phyloP scores from a whole-genome alignment of 1,140 invertebrate species.

The Anastrepha obliqua region DNA sequence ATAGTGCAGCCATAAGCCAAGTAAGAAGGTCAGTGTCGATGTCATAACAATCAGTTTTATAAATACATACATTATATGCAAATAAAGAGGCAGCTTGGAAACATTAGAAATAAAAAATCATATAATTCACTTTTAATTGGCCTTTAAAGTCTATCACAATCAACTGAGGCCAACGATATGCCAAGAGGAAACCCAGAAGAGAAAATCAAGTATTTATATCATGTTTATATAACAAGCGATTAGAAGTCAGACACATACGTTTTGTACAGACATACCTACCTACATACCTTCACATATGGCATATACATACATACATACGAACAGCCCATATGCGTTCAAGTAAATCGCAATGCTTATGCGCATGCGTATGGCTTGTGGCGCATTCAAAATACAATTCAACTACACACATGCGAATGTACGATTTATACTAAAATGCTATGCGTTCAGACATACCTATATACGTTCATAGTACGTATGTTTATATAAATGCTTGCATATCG shows the following conservation, averaged over 20 bases:
- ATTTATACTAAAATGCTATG: background rate
- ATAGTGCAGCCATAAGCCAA: background rate
- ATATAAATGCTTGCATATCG: background rate
- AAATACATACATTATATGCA: background rate
- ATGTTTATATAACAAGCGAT: no score
- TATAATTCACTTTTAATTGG: constrained; percentile 25
- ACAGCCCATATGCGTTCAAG: background rate
- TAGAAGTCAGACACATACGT: no score
- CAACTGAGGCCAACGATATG: background rate
- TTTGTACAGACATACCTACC: no score
- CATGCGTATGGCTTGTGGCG: background rate
- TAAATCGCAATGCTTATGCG: background rate
- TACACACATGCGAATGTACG: background rate
- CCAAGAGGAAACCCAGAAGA: no score
- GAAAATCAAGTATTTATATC: no score
- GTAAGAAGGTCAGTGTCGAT: constrained; percentile 15
- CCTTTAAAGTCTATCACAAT: constrained; percentile 33
- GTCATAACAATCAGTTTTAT: constrained; percentile 48
- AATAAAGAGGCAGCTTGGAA: background rate
- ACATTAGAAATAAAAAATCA: constrained; percentile 1
- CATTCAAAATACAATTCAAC: background rate
- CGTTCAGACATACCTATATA: background rate
- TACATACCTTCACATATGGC: background rate
- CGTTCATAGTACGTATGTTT: no score
- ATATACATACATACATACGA: no score